These are phyloP conservation scores for Vannuccia rotundouncinata DNA, from an alignment of 2,888 invertebrate species.

Conservation along the genomic window DNA sequence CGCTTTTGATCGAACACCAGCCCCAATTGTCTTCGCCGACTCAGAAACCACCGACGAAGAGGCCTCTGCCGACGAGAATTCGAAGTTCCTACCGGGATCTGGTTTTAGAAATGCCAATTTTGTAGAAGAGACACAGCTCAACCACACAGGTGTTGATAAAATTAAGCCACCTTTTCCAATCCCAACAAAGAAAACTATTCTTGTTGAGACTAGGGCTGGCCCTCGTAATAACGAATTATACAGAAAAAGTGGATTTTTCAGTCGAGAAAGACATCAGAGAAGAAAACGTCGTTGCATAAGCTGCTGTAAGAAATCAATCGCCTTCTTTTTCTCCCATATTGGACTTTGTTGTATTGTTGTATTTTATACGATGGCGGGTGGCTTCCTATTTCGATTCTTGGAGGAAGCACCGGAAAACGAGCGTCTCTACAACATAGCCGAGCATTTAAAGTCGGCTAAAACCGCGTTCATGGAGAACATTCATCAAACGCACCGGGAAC, in stretches of 20 bases:
- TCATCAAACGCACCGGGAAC: neutral
- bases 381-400: conserved; percentile 11
- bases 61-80: neutral
- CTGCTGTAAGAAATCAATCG: conserved; percentile 32
- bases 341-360: conserved; percentile 30
- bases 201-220: neutral
- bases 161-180: neutral
- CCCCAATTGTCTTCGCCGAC: neutral
- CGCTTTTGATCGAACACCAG: neutral
- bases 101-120: conserved; percentile 2
- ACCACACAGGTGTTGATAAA: too few relatives aligned
- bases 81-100: neutral
- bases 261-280: neutral
- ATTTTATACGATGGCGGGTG: conserved; percentile 28
- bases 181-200: neutral
- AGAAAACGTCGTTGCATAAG: conserved; percentile 10
- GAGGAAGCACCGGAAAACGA: conserved; percentile 11
- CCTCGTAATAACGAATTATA: neutral
- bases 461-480: neutral
- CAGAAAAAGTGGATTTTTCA: conserved; percentile 10
- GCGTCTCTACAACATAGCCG: neutral
- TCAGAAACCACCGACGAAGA: neutral
- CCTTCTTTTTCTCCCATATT: conserved; percentile 38
- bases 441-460: neutral
- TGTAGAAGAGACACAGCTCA: neutral